These are phyloP conservation scores for Drosophila crucigera DNA, from an alignment of 2,888 invertebrate genomes.

Conservation along the genomic window DNA sequence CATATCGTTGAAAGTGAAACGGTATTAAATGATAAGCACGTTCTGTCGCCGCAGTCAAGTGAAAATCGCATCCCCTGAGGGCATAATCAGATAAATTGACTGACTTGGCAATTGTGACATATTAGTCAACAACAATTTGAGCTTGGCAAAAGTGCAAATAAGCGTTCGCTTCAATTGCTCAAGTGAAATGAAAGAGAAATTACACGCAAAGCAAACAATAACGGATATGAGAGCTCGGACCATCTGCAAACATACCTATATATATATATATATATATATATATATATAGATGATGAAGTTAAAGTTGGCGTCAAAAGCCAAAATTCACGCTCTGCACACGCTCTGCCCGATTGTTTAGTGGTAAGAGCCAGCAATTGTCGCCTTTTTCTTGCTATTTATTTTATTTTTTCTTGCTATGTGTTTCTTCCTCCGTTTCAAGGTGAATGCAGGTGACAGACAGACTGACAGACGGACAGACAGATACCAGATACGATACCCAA, in stretches of 20 bases:
- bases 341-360: slow-evolving; percentile 17
- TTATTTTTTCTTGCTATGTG: slow-evolving; percentile 10
- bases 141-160: slow-evolving; percentile 84
- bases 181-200: slow-evolving; percentile 84
- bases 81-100: slow-evolving; percentile 56
- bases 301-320: slow-evolving; percentile 23
- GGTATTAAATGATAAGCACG: slow-evolving; percentile 62
- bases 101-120: slow-evolving; percentile 82
- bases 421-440: slow-evolving; percentile 67
- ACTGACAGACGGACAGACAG: slow-evolving; percentile 10
- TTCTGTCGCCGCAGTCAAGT: slow-evolving; percentile 53
- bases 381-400: slow-evolving; percentile 19
- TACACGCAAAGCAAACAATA: slow-evolving; percentile 76
- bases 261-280: slow-evolving; percentile 26
- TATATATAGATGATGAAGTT: slow-evolving; percentile 46
- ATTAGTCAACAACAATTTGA: slow-evolving; percentile 84
- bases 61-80: slow-evolving; percentile 47
- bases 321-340: slow-evolving; percentile 41
- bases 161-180: slow-evolving; percentile 78
- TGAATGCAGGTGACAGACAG: slow-evolving; percentile 54
- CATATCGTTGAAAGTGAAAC: slow-evolving; percentile 26
- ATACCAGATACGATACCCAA: slow-evolving; percentile 14
- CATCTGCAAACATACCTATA: background rate
- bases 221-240: slow-evolving; percentile 53
- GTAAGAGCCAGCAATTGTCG: slow-evolving; percentile 43